These are phyloP conservation scores for Phymanthus crucifer DNA, from an alignment of 92 coral and sea anemone species.

Conservation along the genomic window DNA sequence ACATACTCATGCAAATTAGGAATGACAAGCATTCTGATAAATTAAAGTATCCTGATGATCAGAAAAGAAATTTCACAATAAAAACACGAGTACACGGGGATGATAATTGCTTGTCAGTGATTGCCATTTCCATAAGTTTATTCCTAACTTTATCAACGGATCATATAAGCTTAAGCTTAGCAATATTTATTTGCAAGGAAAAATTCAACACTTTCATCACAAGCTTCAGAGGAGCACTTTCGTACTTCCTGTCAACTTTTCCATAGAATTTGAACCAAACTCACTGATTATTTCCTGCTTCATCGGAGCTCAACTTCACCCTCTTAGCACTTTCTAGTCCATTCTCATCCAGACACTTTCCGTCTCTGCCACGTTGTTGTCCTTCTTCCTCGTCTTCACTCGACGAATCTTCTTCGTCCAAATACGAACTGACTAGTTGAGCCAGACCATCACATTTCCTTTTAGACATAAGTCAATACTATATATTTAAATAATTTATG, in stretches of 20 bases:
- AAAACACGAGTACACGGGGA: too few relatives aligned
- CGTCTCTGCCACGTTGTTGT: not conserved
- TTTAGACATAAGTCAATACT: constrained; percentile 20
- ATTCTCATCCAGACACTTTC: not conserved
- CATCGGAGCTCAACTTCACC: not conserved
- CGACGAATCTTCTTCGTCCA: constrained; percentile 19
- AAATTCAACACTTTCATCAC: too few relatives aligned
- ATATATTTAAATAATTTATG: not conserved
- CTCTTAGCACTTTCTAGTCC: not conserved
- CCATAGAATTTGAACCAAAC: not conserved
- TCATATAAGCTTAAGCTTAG: too few relatives aligned
- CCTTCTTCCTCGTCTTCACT: not conserved
- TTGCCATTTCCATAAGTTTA: too few relatives aligned
- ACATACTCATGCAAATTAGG: too few relatives aligned
- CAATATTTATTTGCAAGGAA: too few relatives aligned
- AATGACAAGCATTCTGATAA: too few relatives aligned
- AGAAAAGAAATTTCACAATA: too few relatives aligned
- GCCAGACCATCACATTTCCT: constrained; percentile 23
- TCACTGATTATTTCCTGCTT: not conserved
- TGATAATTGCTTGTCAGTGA: too few relatives aligned
- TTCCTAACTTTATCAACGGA: too few relatives aligned
- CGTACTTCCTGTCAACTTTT: not conserved
- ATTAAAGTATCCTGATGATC: too few relatives aligned
- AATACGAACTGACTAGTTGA: constrained; percentile 14
- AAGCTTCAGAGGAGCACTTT: too few relatives aligned